A percentile compares a stretch with the other conserved stretches of the same genome.
Conservation (phyloP, 1,140 invertebrate species). For the Maconellicoccus hirsutus region DNA sequence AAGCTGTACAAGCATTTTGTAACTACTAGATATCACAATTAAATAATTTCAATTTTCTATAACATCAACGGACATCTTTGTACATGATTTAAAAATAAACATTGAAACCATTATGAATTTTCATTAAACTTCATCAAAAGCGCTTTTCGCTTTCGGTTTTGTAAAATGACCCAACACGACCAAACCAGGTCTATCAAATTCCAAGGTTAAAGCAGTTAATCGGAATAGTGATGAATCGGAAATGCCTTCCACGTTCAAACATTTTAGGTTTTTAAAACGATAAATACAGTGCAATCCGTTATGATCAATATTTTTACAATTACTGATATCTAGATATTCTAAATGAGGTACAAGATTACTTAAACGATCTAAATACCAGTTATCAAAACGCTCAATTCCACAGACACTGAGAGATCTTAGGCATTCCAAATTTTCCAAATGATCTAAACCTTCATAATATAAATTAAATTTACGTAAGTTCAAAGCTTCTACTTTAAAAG, state of each 20-base stretch:
- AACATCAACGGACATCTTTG: too few species aligned
- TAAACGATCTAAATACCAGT: constrained; percentile 62
- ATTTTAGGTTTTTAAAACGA: neutral
- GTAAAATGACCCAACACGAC: neutral
- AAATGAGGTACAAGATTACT: constrained; percentile 44
- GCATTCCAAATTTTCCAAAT: constrained; percentile 45
- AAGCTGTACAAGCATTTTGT: too few species aligned
- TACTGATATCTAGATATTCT: constrained; percentile 59
- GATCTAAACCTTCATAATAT: constrained; percentile 57
- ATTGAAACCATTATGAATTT: neutral
- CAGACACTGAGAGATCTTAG: constrained; percentile 53
- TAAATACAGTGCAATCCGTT: neutral
- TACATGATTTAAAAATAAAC: too few species aligned
- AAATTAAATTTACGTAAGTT: constrained; percentile 50
- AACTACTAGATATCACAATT: too few species aligned
- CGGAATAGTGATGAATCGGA: neutral
- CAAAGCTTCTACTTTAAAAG: constrained; percentile 49
- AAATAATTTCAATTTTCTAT: too few species aligned
- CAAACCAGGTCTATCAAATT: neutral
- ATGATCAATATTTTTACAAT: constrained; percentile 38
- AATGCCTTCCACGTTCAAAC: neutral
- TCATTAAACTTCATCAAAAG: neutral
- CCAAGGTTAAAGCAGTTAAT: neutral
- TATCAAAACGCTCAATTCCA: constrained; percentile 51
- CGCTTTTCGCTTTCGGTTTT: neutral